These are phyloP conservation scores for Eumacrocentrus americanus DNA, from an alignment of 2,888 invertebrate genomes.

Conservation along the genomic window DNA sequence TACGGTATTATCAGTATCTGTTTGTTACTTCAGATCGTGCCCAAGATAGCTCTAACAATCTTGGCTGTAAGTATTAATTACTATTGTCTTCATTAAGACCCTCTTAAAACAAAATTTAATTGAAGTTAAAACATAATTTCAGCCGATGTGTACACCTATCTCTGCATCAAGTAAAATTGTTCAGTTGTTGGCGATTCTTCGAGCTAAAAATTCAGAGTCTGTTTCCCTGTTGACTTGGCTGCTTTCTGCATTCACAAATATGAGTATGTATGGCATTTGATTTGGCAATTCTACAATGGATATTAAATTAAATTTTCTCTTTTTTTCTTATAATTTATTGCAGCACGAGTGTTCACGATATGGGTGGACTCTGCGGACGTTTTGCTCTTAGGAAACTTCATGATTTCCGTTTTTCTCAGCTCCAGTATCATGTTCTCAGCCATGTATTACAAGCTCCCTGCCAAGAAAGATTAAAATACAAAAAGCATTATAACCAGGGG, in stretches of 20 bases:
- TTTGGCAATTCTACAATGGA: neutral
- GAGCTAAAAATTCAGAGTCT: conserved; percentile 74
- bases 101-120: neutral
- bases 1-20: conserved; percentile 57
- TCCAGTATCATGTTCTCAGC: conserved; percentile 74
- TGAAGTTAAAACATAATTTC: conserved; percentile 48
- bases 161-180: conserved; percentile 83
- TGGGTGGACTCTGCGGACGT: conserved; percentile 78
- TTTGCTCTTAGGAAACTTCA: conserved; percentile 75
- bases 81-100: neutral
- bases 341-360: conserved; percentile 83
- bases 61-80: conserved; percentile 68
- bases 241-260: conserved; percentile 80
- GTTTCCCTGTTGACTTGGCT: conserved; percentile 82
- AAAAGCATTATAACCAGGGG: too few relatives aligned
- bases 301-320: conserved; percentile 1
- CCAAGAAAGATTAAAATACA: conserved; percentile 52
- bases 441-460: conserved; percentile 67
- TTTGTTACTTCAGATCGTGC: conserved; percentile 62
- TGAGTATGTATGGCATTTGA: conserved; percentile 66
- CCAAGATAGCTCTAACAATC: conserved; percentile 64
- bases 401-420: conserved; percentile 74
- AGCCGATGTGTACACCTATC: conserved; percentile 80
- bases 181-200: conserved; percentile 76
- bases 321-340: conserved; percentile 42